Percentiles rank a stretch among this genome's conserved stretches.
phyloP scores from a whole-genome alignment of 1,140 invertebrate genomes.

The Cydia strobilella region DNA sequence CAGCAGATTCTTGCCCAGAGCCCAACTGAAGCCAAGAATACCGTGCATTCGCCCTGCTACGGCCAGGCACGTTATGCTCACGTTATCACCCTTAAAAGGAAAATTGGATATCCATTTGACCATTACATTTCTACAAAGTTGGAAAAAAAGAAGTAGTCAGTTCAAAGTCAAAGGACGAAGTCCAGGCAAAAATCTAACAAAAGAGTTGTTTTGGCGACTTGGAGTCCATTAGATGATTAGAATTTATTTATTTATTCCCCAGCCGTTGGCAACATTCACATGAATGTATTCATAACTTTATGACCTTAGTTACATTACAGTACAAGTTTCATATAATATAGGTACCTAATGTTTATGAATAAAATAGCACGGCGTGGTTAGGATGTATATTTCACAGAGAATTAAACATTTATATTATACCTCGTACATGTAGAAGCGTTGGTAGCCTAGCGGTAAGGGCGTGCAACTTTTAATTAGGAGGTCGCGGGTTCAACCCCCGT shows the following conservation, averaged over 20 bases:
- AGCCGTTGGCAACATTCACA: not conserved
- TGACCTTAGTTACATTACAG: not conserved
- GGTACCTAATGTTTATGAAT: too few relatives aligned
- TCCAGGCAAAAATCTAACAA: not conserved
- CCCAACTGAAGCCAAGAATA: slow-evolving; percentile 89
- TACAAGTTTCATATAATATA: too few relatives aligned
- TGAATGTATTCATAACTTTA: not conserved
- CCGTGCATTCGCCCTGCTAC: slow-evolving; percentile 81
- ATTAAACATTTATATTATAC: too few relatives aligned
- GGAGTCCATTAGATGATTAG: slow-evolving; percentile 2
- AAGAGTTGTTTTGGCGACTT: not conserved
- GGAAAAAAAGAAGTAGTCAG: not conserved
- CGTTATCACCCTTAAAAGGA: slow-evolving; percentile 81
- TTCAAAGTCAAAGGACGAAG: not conserved
- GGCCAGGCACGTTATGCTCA: slow-evolving; percentile 84
- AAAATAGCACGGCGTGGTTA: too few relatives aligned
- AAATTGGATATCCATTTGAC: slow-evolving; percentile 2
- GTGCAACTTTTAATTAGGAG: too few relatives aligned
- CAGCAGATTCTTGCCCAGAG: slow-evolving; percentile 86
- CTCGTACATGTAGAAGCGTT: too few relatives aligned
- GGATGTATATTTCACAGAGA: too few relatives aligned
- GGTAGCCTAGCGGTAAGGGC: too few relatives aligned
- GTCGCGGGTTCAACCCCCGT: too few relatives aligned
- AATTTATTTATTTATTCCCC: not conserved
- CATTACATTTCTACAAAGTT: not conserved